Conservation (phyloP, 2,113 vertebrate genomes). For the Hydrolagus affinis region DNA sequence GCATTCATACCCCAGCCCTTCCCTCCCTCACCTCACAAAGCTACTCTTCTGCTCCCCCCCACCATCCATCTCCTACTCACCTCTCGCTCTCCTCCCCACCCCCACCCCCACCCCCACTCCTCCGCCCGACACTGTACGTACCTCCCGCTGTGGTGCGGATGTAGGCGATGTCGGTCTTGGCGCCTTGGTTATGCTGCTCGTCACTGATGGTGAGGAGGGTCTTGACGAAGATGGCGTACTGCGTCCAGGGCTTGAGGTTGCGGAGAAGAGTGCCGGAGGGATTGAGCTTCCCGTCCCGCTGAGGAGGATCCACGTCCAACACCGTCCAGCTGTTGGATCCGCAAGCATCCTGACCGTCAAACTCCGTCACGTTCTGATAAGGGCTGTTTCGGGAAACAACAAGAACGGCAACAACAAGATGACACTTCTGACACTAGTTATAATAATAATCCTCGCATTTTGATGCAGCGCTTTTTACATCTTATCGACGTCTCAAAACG, state of each 20-base stretch:
- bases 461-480: no score
- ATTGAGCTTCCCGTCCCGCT: conserved; percentile 60
- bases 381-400: conserved; percentile 56
- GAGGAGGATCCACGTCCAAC: conserved; percentile 80
- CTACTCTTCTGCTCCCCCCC: no score
- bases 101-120: no score
- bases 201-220: conserved; percentile 86
- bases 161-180: conserved; percentile 95
- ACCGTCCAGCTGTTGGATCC: conserved; percentile 95
- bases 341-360: conserved; percentile 89
- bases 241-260: conserved; percentile 85
- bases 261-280: conserved; percentile 68
- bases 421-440: no score
- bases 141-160: conserved; percentile 81
- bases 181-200: conserved; percentile 76
- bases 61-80: no score
- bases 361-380: conserved; percentile 85
- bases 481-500: no score
- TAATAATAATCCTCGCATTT: no score
- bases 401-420: neutral
- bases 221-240: conserved; percentile 93
- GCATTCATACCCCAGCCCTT: no score
- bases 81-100: no score
- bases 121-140: conserved; percentile 46
- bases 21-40: no score